Base-by-base conservation (phyloP, 2,888 invertebrate species). In the Himalopsyche anomala region DNA sequence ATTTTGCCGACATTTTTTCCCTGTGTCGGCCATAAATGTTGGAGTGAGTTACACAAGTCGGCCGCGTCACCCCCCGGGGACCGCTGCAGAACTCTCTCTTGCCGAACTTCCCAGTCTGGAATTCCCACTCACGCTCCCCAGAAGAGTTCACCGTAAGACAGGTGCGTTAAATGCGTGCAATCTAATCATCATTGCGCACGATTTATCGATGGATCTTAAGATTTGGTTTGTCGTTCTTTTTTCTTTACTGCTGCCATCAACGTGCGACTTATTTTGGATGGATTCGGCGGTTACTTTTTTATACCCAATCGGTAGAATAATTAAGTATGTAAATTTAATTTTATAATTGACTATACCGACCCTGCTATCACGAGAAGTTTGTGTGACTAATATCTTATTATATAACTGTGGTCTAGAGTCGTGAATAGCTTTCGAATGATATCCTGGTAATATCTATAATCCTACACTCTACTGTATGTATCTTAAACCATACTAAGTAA, bases 1-100 rank as follows among this genome's bases (percentile, higher is more conserved):
- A 84, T 81, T 83, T 86, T 83, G 38, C 82, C 54, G 51, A 82
- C 55, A 81, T 83, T 51, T 86, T 84, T 82, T 86, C 28, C 36
- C 54, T 36, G 82, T 81, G 81, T 81, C 82, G 36, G 17, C 86
- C 83, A 85, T 84, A 84, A 86, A 84, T 86, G 84, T 86, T 84
- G 45, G 81, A 81, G 55, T 83, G 62, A 55, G 56, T 83, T 84
- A 86, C 80, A 83, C 62, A 15, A 56, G 80, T 28, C 62, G 83
- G 80, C 55, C 56, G 40, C 81, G 56, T 28, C 74, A 36, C 74
- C 74, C 62, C 74, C 74, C 74, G 74, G 74, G 74, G 74, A 74
- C 74, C 74, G 36, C 74, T 36, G 74, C 15, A 36, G 36, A 74
- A 74, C 74, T 74, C 74, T n/a, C 62, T 36, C 28, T 15, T 74